phyloP scores from a whole-genome alignment of 2,113 vertebrate species.

The Tichodroma muraria region DNA sequence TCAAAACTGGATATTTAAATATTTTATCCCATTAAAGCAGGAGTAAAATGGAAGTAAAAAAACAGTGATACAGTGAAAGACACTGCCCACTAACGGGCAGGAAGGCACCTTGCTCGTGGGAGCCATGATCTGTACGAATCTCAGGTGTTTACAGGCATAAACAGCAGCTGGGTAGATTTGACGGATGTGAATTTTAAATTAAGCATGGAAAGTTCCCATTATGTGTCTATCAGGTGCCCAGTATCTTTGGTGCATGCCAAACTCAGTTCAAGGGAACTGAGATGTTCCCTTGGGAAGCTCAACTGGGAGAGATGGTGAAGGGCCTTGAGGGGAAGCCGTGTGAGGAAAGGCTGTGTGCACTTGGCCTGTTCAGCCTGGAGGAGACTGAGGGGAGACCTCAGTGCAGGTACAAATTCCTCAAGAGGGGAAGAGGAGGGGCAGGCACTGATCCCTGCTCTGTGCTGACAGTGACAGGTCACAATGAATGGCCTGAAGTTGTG shows the following conservation, averaged over 20 bases:
- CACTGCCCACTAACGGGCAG: not conserved
- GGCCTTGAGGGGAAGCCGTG: not conserved
- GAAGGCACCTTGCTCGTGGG: not conserved
- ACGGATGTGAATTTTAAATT: not conserved
- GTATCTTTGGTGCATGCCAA: not conserved
- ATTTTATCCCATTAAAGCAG: not conserved
- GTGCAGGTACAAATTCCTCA: fast-evolving
- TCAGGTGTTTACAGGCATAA: not conserved
- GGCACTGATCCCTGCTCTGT: not conserved
- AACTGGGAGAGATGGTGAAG: not conserved
- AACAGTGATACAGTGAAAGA: not conserved
- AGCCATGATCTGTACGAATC: not conserved
- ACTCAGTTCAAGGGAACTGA: no score
- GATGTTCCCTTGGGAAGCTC: not conserved
- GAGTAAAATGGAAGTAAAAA: not conserved
- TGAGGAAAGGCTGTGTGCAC: not conserved
- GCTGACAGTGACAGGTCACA: not conserved
- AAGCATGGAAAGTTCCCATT: not conserved
- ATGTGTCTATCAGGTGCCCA: not conserved
- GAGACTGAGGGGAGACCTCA: not conserved
- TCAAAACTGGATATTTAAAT: not conserved
- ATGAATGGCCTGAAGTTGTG: not conserved
- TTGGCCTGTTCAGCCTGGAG: not conserved
- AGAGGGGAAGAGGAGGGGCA: not conserved
- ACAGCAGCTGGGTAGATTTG: not conserved